These are phyloP conservation scores for Epistrophella euchroma DNA, from an alignment of 2,888 invertebrate species.

Conservation along the genomic window DNA sequence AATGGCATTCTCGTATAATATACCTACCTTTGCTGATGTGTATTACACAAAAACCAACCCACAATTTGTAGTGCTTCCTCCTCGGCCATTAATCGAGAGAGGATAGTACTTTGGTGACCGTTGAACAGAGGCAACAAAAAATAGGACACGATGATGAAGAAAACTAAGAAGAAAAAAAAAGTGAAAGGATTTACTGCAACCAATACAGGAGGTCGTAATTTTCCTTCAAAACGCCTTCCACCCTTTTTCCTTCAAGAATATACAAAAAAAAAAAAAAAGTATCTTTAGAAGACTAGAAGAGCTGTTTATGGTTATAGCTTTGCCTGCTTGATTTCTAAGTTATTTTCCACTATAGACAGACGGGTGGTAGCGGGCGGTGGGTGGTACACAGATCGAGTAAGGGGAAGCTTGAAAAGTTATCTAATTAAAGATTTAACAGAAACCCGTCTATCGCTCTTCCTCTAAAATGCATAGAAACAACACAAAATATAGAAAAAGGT, in stretches of 20 bases:
- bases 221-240: conserved; percentile 28
- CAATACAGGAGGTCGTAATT: conserved; percentile 53
- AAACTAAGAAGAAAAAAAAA: conserved; percentile 31
- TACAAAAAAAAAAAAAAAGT: neutral
- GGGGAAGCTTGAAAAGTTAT: conserved; percentile 47
- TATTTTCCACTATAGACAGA: conserved; percentile 11
- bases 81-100: conserved; percentile 59
- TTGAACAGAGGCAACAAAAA: conserved; percentile 37
- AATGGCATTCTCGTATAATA: conserved; percentile 39
- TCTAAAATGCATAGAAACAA: conserved; percentile 62
- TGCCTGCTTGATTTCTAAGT: conserved; percentile 15
- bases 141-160: conserved; percentile 35
- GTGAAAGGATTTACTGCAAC: conserved; percentile 64
- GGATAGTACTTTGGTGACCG: conserved; percentile 63
- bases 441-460: neutral
- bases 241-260: neutral
- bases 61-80: conserved; percentile 33
- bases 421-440: conserved; percentile 65
- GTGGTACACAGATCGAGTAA: no score
- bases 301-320: conserved; percentile 32
- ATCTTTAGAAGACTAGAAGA: conserved; percentile 27
- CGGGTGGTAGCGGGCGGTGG: no score
- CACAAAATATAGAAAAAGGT: conserved; percentile 39
- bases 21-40: conserved; percentile 15
- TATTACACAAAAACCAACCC: conserved; percentile 19